Base-by-base conservation (phyloP, 2,113 vertebrate species). In the Halichoeres trimaculatus region DNA sequence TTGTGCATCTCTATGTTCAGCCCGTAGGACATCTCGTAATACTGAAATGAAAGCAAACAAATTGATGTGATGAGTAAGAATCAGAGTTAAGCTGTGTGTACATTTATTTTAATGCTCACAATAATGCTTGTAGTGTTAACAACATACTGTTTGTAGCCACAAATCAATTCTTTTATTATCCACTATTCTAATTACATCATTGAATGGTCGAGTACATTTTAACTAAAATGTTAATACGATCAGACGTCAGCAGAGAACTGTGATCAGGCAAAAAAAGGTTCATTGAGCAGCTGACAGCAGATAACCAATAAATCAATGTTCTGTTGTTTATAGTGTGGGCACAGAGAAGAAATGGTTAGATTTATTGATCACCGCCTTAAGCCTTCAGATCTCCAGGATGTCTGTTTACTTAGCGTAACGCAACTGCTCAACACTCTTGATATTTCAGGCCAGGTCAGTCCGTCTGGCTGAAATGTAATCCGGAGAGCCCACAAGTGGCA, bases 1-100 rank as follows among this genome's bases (percentile, higher is more conserved):
- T 99, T 99, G 94, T 99, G 97, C 97, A 99, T 98, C 88, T 99
- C 97, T 78, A 99, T 99, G 90, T 99, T 99, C 94, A 99, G 93
- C 71, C 97, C 97, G 4, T 99, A 99, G 67, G 97, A 99, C 97
- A 99, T 99, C 86, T 99, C 97, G 1, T 98, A 99, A 92, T 99
- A 99, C 97, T 98, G 93, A 68, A 93, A 91, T 19, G 24, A 88
- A 84, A 66, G 64, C 38, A 87, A 35, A 80, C 12, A 78, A 23
- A 38, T 17, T 1, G 57, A 22, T 26, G 40, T 4, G 16, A 62
- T 64, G 35, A 73, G 24, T 47, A 24, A 22, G 19, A 10, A 10
- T 24, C 36, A 34, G 50, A 47, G 45, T 24, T 48, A 23, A 58
- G 54, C 1, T 48, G 19, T 41, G 36, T 1, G 3, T 36, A 38